Evolutionary conservation across 2,888 invertebrate species (phyloP).

Genomic region (Diarsia dahlii): DNA sequence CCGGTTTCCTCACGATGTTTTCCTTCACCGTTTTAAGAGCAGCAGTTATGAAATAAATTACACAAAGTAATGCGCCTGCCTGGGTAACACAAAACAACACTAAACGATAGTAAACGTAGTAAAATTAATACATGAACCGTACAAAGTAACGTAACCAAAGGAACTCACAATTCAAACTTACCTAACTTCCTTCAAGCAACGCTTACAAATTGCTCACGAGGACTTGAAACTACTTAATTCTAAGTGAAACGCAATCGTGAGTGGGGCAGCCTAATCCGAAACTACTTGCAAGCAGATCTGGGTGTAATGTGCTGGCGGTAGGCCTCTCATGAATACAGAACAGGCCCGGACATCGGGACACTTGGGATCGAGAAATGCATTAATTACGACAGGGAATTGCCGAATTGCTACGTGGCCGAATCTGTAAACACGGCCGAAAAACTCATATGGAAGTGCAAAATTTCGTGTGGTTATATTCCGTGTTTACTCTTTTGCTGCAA

Average conservation of each 20-base stretch:
- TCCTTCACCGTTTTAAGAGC: too few relatives aligned
- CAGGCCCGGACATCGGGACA: conserved; percentile 67
- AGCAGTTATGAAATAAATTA: too few relatives aligned
- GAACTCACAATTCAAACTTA: conserved; percentile 58
- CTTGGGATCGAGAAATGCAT: conserved; percentile 67
- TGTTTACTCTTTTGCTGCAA: conserved; percentile 8
- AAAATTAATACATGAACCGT: conserved; percentile 25
- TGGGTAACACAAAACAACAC: too few relatives aligned
- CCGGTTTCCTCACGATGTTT: too few relatives aligned
- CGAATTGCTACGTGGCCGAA: conserved; percentile 59
- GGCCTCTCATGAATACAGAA: conserved; percentile 87
- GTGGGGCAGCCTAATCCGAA: conserved; percentile 82
- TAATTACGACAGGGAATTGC: conserved; percentile 69
- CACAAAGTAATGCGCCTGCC: too few relatives aligned
- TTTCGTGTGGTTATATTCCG: conserved; percentile 20
- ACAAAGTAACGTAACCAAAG: conserved; percentile 36
- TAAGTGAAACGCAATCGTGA: conserved; percentile 78
- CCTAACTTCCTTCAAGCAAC: conserved; percentile 67
- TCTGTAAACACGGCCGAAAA: conserved; percentile 57
- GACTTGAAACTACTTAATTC: conserved; percentile 79
- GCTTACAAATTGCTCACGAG: conserved; percentile 76
- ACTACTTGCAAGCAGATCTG: conserved; percentile 85
- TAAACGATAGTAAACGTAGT: conserved; percentile 13
- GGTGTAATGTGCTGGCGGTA: conserved; percentile 81
- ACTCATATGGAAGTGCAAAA: conserved; percentile 36